A percentile compares a stretch with the other conserved stretches of the same genome.
phyloP scores from a whole-genome alignment of 2,888 invertebrate genomes.

The Fabriciana adippe region DNA sequence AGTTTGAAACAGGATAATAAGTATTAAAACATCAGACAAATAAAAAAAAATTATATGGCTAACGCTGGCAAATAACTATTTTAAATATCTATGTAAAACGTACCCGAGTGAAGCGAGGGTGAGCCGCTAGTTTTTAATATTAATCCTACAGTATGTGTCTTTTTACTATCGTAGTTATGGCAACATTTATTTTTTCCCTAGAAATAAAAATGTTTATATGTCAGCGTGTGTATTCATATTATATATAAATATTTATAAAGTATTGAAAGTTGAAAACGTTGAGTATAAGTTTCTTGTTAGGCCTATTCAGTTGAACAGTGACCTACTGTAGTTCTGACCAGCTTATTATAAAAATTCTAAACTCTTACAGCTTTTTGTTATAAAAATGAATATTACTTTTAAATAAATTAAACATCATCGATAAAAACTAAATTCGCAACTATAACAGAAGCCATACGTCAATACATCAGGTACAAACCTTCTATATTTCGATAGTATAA shows the following conservation, averaged over 20 bases:
- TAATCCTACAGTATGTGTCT: no score
- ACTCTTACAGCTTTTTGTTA: conserved; percentile 36
- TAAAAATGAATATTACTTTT: conserved; percentile 30
- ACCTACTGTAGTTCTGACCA: background rate
- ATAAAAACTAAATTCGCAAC: conserved; percentile 37
- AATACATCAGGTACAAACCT: conserved; percentile 62
- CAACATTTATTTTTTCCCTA: background rate
- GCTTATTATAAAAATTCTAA: background rate
- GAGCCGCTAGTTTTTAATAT: no score
- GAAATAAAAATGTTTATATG: background rate
- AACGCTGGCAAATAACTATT: no score
- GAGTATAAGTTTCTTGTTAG: conserved; percentile 3
- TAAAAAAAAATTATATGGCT: no score
- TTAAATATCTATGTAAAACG: no score
- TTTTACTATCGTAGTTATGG: background rate
- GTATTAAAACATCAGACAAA: no score
- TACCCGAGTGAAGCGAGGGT: no score
- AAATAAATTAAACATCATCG: conserved; percentile 43
- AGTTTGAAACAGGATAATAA: no score
- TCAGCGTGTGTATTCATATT: background rate
- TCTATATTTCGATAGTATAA: conserved; percentile 50
- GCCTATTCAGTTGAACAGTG: conserved; percentile 13
- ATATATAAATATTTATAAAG: conserved; percentile 3
- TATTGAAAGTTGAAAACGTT: background rate
- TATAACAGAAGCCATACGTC: conserved; percentile 44